These are phyloP conservation scores for pig (Sus scrofa) DNA, from an alignment of 2,113 vertebrate species.

Conservation along the genomic window T2T-Sscrofa CM000812.6:64793501-64794000, in stretches of 20 bases:
- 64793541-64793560: background rate
- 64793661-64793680: background rate
- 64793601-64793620: background rate
- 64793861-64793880: background rate
- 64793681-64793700: background rate
- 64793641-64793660: background rate
- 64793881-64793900: background rate
- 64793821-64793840: background rate
- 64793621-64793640: background rate
- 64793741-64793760: background rate
- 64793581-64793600: constrained; percentile 2
- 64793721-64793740: constrained; percentile 10
- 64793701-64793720: background rate
- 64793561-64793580: background rate
- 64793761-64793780: constrained; percentile 31
- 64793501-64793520: background rate
- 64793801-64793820: constrained; percentile 7
- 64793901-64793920: background rate
- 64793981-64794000: background rate
- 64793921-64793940: background rate
- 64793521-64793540: background rate
- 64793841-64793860: background rate
- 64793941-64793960: background rate
- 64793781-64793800: background rate
- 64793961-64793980: background rate